Evolutionary conservation across 2,797 vertebrate genomes (phyloP).

Genomic region (Gymnoscopelus microlampas): DNA sequence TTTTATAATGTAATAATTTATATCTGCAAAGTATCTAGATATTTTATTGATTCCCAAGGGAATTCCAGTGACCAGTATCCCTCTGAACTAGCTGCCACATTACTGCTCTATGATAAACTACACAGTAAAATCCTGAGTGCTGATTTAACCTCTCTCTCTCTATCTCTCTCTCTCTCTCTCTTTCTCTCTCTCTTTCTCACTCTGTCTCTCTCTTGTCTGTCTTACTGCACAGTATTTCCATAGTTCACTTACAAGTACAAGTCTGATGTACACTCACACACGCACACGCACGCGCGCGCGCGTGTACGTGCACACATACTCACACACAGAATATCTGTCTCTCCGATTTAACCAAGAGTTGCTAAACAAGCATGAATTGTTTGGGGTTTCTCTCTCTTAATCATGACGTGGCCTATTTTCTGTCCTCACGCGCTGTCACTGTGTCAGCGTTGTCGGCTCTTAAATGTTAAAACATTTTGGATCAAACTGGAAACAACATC

Average conservation of each 20-base stretch:
- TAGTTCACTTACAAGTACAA: background rate
- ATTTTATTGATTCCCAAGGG: too few relatives aligned
- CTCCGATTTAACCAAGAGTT: constrained; percentile 41
- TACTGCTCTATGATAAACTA: too few relatives aligned
- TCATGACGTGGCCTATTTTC: constrained; percentile 39
- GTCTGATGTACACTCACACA: too few relatives aligned
- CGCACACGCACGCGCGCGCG: too few relatives aligned
- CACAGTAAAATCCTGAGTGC: too few relatives aligned
- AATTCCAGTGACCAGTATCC: too few relatives aligned
- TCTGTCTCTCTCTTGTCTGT: constrained; percentile 1
- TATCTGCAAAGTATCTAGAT: too few relatives aligned
- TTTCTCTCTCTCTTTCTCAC: background rate
- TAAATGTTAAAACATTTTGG: background rate
- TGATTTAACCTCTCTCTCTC: too few relatives aligned
- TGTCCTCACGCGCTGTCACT: constrained; percentile 28
- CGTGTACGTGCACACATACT: background rate
- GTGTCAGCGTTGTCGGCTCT: constrained; percentile 8
- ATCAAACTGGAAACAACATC: background rate
- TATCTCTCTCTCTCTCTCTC: background rate
- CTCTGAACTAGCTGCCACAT: too few relatives aligned
- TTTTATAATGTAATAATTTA: too few relatives aligned
- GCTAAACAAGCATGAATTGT: constrained; percentile 48
- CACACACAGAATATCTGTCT: constrained; percentile 16
- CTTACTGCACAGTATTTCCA: constrained; percentile 5
- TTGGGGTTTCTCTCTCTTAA: constrained; percentile 33